A percentile compares a stretch with the other conserved stretches of the same genome.
Evolutionary conservation across 2,888 invertebrate genomes (phyloP).

Genomic region (Seladonia tumulorum): DNA sequence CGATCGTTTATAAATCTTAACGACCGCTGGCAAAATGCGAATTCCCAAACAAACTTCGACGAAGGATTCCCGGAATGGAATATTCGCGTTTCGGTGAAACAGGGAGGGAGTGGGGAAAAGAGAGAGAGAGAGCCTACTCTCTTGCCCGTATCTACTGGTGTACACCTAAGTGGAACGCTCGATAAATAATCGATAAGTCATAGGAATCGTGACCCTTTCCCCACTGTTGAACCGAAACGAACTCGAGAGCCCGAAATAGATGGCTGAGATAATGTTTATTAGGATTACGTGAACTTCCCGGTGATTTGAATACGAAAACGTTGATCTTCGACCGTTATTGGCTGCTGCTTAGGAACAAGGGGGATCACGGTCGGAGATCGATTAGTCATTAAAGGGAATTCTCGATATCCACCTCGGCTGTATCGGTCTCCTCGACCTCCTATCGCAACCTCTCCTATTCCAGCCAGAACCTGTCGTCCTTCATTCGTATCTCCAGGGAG

Average conservation of each 20-base stretch:
- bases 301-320: conserved; percentile 58
- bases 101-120: background rate
- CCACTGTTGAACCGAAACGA: conserved; percentile 35
- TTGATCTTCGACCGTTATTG: conserved; percentile 33
- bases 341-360: conserved; percentile 45
- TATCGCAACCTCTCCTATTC: background rate
- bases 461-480: conserved; percentile 33
- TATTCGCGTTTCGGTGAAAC: conserved; percentile 7
- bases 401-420: conserved; percentile 33
- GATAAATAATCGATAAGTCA: conserved; percentile 57
- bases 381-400: conserved; percentile 64
- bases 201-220: conserved; percentile 10
- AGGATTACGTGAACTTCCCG: conserved; percentile 30
- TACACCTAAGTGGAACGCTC: conserved; percentile 49
- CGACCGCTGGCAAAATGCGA: conserved; percentile 37
- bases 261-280: conserved; percentile 53
- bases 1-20: conserved; percentile 28
- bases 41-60: conserved; percentile 26
- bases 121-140: background rate
- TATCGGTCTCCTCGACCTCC: conserved; percentile 10
- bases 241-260: conserved; percentile 45
- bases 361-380: conserved; percentile 54
- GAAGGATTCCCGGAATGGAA: conserved; percentile 22
- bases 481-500: conserved; percentile 66
- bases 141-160: conserved; percentile 32